Conservation (phyloP, 23 tunicate species). For the Trididemnum miniatum region DNA sequence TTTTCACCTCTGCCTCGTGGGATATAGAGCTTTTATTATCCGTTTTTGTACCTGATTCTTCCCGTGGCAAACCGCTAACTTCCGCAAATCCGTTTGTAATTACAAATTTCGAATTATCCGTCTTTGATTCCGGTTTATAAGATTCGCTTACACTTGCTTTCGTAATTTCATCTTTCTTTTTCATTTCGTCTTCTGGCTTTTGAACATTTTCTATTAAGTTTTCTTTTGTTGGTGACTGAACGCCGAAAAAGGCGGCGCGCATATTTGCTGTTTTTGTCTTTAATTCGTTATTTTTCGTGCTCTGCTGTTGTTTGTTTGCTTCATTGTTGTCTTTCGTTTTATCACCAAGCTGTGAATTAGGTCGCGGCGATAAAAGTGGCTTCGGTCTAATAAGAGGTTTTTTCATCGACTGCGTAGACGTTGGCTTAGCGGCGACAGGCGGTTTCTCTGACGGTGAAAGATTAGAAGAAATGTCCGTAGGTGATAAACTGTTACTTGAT, state of each 20-base stretch:
- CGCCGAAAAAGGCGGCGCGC: constrained; percentile 71
- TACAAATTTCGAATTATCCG: too few relatives aligned
- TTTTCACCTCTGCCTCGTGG: too few relatives aligned
- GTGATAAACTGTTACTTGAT: background rate
- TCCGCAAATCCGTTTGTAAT: too few relatives aligned
- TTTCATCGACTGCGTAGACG: background rate
- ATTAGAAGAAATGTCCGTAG: background rate
- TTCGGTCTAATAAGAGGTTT: constrained; percentile 46
- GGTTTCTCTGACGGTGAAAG: constrained; percentile 26
- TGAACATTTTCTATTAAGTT: background rate
- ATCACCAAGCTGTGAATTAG: constrained; percentile 24
- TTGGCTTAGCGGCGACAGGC: constrained; percentile 23
- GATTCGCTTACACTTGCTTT: background rate
- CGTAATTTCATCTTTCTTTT: background rate
- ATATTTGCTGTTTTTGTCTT: constrained; percentile 38
- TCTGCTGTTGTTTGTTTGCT: background rate
- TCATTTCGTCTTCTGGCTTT: background rate
- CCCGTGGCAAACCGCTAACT: too few relatives aligned
- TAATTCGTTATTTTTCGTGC: background rate
- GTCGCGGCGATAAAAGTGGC: constrained; percentile 27
- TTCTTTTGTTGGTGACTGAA: background rate
- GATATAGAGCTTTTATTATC: too few relatives aligned
- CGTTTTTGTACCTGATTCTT: too few relatives aligned
- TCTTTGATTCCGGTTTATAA: background rate
- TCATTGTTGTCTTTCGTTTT: background rate